Evolutionary conservation across 2,888 invertebrate genomes (phyloP), one percentile per base, ranked within the genome.

Genomic region (Thera obeliscata): DNA sequence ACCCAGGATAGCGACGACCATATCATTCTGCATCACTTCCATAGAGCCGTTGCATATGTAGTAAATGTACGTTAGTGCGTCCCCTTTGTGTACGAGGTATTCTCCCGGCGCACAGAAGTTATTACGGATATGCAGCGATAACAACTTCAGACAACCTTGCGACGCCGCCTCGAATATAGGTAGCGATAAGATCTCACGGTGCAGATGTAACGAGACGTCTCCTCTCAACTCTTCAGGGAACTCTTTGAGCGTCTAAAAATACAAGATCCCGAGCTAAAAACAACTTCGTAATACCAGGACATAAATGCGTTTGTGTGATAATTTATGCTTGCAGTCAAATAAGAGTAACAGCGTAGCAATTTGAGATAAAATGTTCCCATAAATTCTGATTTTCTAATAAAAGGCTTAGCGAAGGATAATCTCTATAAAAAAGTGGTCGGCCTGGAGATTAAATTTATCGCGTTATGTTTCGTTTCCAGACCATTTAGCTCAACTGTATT

Each of bases 1-100:
- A 98, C 99, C 99, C 76, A 99, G 94, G 81, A 99, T 99, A 67
- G 99, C 99, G 33, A 99, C 98, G 62, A 99, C 99, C 98, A 98
- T 98, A 73, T 97, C 97, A 81, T 98, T 97, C 87, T 98, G 98
- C 81, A 99, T 97, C 56, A 99, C 98, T 91, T 99, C 99, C 98
- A 99, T 98, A 41, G 98, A 98, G 5, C 99, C 99, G 84, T 98
- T 98, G 93, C 98, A 98, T 75, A 99, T 96, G 89, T 98, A 98
- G 91, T 98, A 98, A 80, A 99, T 97, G 85, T 98, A 98, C 70
- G 97, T 97, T 41, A 99, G 95, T 5, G 98, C 98, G 82, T 99
- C 99, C 52, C 98, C 98, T 92, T 97, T 97, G 91, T 98, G 98
- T 55, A 98, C 97, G 57, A 99, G 95, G 86, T 97, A 98, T 87